Percentiles rank a stretch among this genome's conserved stretches.
phyloP scores from a whole-genome alignment of 23 tunicate species.

The Styela plicata region DNA sequence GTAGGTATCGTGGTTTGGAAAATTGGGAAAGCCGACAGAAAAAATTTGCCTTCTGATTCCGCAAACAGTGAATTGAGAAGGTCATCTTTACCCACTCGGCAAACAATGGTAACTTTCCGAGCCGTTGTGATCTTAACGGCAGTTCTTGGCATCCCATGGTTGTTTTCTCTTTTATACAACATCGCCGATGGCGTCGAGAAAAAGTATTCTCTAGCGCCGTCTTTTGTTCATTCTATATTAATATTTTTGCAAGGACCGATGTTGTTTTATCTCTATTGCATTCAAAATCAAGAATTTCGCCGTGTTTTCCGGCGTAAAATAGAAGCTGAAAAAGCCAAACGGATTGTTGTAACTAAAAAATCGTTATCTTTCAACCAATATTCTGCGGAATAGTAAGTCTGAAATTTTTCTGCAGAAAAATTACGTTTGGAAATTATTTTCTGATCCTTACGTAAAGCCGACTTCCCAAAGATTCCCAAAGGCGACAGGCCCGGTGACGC shows the following conservation, averaged over 20 bases:
- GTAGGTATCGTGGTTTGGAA: slow-evolving; percentile 24
- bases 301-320: slow-evolving; percentile 3
- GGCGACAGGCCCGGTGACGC: too few relatives aligned
- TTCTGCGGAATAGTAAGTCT: too few relatives aligned
- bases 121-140: slow-evolving; percentile 7
- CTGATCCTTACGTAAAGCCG: too few relatives aligned
- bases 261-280: slow-evolving; percentile 16
- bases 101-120: slow-evolving; percentile 9
- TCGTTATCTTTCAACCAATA: too few relatives aligned
- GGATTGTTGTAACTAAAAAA: background rate
- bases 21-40: background rate
- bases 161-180: background rate
- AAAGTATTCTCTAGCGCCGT: background rate
- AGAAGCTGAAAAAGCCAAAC: background rate
- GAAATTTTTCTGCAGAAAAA: too few relatives aligned
- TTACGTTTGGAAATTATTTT: too few relatives aligned
- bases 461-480: too few relatives aligned
- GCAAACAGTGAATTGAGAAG: background rate
- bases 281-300: slow-evolving; percentile 5
- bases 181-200: slow-evolving; percentile 5
- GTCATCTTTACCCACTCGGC: too few relatives aligned
- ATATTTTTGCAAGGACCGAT: slow-evolving; percentile 15
- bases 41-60: background rate
- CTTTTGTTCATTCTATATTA: slow-evolving; percentile 6
- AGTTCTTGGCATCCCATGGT: slow-evolving; percentile 9